Conservation (phyloP, 1,140 invertebrate species). For the Polypedilum vanderplanki region DNA sequence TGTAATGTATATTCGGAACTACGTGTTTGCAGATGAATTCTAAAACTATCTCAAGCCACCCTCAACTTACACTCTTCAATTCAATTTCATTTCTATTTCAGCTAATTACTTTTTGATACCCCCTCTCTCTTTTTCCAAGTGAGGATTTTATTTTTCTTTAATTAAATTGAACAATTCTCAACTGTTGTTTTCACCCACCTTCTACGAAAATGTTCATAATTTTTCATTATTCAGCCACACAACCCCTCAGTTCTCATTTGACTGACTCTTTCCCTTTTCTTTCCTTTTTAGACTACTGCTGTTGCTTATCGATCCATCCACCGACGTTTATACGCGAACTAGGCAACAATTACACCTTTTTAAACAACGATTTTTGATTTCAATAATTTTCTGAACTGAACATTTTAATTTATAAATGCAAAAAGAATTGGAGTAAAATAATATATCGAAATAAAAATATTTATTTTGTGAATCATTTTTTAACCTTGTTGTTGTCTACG, state of each 20-base stretch:
- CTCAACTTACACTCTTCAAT: neutral
- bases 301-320: slow-evolving; percentile 16
- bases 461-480: too few species aligned
- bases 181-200: slow-evolving; percentile 13
- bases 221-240: neutral
- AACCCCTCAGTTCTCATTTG: neutral
- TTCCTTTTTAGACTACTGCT: slow-evolving; percentile 1
- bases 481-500: too few species aligned
- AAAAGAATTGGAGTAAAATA: too few species aligned
- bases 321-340: neutral
- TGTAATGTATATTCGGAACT: neutral
- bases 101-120: slow-evolving; percentile 27
- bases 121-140: slow-evolving; percentile 2
- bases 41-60: neutral
- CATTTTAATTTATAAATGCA: too few species aligned
- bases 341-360: slow-evolving; percentile 12
- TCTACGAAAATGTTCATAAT: neutral
- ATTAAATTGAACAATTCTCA: slow-evolving; percentile 28
- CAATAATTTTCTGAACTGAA: neutral
- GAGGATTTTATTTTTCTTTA: slow-evolving; percentile 16
- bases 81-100: neutral
- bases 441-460: too few species aligned
- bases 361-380: neutral
- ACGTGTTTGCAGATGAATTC: neutral
- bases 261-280: neutral